These are phyloP conservation scores for Indicator maculatus DNA, from an alignment of 2,113 vertebrate species.

Conservation along the genomic window DNA sequence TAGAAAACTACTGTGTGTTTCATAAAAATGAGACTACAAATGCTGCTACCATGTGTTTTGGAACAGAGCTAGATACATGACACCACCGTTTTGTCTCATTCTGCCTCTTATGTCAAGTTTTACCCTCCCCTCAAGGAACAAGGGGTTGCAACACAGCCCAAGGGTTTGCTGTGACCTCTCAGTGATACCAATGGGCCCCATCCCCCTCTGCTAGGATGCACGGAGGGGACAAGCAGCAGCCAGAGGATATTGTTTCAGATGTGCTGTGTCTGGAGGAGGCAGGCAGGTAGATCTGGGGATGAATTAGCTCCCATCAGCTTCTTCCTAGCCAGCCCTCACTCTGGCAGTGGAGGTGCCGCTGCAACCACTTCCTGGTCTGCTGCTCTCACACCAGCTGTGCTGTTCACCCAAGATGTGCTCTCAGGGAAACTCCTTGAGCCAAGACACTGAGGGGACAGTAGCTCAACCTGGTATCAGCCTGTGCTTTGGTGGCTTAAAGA, in stretches of 20 bases:
- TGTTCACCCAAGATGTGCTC: not conserved
- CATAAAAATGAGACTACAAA: not conserved
- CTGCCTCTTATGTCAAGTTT: not conserved
- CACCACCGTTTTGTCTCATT: not conserved
- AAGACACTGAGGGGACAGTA: not conserved
- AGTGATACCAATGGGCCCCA: not conserved
- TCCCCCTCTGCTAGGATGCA: not conserved
- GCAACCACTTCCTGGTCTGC: not conserved
- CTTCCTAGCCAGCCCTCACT: not conserved
- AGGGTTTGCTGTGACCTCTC: not conserved
- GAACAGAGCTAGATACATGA: not conserved
- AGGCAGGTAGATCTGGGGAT: rapidly evolving
- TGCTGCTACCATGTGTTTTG: not conserved
- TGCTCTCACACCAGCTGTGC: not conserved
- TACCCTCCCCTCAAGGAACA: not conserved
- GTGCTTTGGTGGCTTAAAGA: not conserved
- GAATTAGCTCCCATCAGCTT: rapidly evolving
- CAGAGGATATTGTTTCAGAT: rapidly evolving
- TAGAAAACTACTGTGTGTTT: not conserved
- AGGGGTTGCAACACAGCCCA: too few relatives aligned
- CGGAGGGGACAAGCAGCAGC: not conserved
- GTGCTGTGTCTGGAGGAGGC: not conserved
- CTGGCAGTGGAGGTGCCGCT: not conserved
- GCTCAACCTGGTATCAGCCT: not conserved
- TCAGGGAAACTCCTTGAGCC: not conserved